Evolutionary conservation across 2,113 vertebrate genomes (phyloP), one percentile per base, ranked within the genome.

Genomic region (Choloepus hoffmanni): DNA sequence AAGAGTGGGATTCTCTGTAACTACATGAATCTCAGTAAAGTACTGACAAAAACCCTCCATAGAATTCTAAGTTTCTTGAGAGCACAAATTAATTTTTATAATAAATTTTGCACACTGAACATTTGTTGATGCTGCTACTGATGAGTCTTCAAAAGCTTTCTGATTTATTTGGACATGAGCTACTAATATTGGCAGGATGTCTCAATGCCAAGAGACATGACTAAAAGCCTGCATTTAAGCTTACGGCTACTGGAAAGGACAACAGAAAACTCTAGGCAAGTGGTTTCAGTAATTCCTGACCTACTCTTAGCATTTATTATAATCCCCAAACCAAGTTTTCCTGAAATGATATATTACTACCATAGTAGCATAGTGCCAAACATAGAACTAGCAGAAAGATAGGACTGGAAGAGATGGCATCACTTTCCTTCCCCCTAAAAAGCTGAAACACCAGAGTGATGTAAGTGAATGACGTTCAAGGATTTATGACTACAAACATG

Each of bases 121-220:
- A 77, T 14, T 79, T 82, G 30, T 60, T 90, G 43, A 19, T 88
- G n/a, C 9, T 53, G 7, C 5, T 60, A 18, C 18, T 53, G 5
- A 8, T 63, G 1, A 84, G 8, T 70, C 18, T 67, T 92, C n/a
- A 82, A 67, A 60, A 70, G 24, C 2, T 43, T 70, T 94, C 68
- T 40, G 36, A 74, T 60, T 89, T 40, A 95, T 96, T 45, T 95
- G n/a, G 92, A 70, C 24, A 83, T 43, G 62, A 58, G 7, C 3
- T 82, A 11, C 45, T 77, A 74, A 85, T 74, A 40, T 73, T 30
- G 33, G 28, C 48, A 90, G 33, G 89, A 81, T 48, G 94, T 78
- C 28, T 30, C 18, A 12, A 76, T 60, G 14, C 16, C 48, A 83
- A 1, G 23, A 68, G 5, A 2, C 23, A 8, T 36, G 28, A 4